phyloP scores from a whole-genome alignment of 2,888 invertebrate genomes.

The Dynastes hyllus region DNA sequence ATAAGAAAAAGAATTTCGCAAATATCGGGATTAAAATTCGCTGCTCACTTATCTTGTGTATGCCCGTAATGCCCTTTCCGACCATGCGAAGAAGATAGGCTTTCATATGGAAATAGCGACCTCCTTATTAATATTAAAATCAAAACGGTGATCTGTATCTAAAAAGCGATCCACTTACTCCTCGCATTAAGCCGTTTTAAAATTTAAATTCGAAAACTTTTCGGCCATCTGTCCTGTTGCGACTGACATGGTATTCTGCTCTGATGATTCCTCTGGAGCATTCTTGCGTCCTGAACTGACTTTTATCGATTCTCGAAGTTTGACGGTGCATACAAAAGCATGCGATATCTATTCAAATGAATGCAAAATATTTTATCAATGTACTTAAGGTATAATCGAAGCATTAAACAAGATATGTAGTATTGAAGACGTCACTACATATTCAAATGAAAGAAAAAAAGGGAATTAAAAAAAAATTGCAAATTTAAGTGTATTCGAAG shows the following conservation, averaged over 20 bases:
- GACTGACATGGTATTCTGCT: conserved; percentile 4
- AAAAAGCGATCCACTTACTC: conserved; percentile 37
- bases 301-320: conserved; percentile 27
- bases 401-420: background rate
- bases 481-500: too few species aligned
- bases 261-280: conserved; percentile 5
- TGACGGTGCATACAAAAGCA: background rate
- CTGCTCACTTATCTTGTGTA: background rate
- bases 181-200: conserved; percentile 37
- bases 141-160: conserved; percentile 37
- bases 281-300: conserved; percentile 17
- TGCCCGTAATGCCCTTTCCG: background rate
- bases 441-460: background rate
- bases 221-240: conserved; percentile 27
- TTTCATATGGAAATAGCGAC: conserved; percentile 27
- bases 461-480: background rate
- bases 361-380: conserved; percentile 6
- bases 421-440: too few species aligned
- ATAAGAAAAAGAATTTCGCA: background rate
- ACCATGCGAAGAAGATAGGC: conserved; percentile 5
- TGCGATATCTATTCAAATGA: background rate
- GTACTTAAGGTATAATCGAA: background rate
- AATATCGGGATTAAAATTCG: background rate
- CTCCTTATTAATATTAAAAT: conserved; percentile 40
- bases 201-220: conserved; percentile 34